A percentile compares a stretch with the other conserved stretches of the same genome.
Conservation (phyloP, 92 coral and sea anemone species). For the Zoanthus sansibaricus region DNA sequence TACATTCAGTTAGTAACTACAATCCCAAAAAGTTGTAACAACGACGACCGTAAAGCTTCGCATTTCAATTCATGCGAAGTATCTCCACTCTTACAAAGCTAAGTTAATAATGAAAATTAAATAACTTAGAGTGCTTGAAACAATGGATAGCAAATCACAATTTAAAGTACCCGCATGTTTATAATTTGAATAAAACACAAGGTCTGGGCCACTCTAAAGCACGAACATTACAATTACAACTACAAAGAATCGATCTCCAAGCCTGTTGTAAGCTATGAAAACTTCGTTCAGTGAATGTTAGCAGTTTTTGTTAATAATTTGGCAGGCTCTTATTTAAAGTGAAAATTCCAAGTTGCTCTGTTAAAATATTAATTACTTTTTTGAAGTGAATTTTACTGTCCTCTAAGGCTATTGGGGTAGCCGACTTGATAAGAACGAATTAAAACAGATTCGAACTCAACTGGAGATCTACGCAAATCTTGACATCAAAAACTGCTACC, state of each 20-base stretch:
- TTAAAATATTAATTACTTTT: neutral
- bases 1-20: neutral
- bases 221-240: neutral
- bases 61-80: neutral
- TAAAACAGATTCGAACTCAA: neutral
- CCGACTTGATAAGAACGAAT: neutral
- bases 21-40: neutral
- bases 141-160: neutral
- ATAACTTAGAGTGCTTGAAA: neutral
- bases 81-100: neutral
- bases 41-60: neutral
- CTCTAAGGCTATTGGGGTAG: no score
- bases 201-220: neutral
- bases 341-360: neutral
- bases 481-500: neutral
- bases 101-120: neutral
- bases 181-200: neutral
- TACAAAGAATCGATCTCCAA: neutral
- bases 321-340: neutral
- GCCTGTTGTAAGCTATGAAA: neutral
- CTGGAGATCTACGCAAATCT: neutral
- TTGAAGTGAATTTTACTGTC: neutral
- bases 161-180: constrained; percentile 6
- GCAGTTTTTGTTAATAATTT: neutral
- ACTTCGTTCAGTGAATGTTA: neutral